Conservation (phyloP, 2,113 vertebrate species). For the Dryoscopus gambensis region DNA sequence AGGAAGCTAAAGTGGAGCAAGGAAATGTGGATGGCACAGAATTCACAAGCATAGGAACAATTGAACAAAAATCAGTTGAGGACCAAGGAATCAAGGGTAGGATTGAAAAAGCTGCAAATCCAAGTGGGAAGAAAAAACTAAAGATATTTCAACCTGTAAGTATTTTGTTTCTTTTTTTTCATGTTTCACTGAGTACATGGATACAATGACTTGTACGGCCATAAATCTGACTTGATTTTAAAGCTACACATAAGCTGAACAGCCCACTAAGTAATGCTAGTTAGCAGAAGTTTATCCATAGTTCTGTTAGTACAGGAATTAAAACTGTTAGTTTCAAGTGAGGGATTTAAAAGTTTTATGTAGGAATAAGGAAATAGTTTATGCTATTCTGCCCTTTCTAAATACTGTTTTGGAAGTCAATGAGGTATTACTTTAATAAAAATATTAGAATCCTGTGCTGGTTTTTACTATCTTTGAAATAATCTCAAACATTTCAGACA, state of each 20-base stretch:
- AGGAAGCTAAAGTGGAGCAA: conserved; percentile 30
- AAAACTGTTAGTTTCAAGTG: not conserved
- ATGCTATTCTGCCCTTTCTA: not conserved
- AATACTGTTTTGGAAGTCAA: not conserved
- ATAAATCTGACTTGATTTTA: not conserved
- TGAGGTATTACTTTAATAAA: not conserved
- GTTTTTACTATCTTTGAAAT: not conserved
- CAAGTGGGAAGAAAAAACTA: conserved; percentile 96
- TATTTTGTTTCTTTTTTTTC: conserved; percentile 5
- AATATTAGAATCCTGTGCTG: not conserved
- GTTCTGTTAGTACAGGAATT: not conserved
- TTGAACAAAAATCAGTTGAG: conserved; percentile 68
- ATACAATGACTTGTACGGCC: not conserved
- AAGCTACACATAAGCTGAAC: not conserved
- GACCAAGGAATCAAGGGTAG: conserved; percentile 85
- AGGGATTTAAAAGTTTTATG: not conserved
- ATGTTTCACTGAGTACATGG: not conserved
- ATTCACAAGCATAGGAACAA: conserved; percentile 69
- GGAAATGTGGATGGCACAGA: conserved; percentile 56
- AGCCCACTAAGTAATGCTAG: not conserved
- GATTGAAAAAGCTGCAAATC: conserved; percentile 83
- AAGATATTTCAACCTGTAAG: conserved; percentile 99
- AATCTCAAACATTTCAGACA: not conserved
- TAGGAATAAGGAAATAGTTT: not conserved
- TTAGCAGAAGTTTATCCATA: not conserved